A percentile compares a stretch with the other conserved stretches of the same genome.
These are phyloP conservation scores for Anadara kagoshimensis DNA, from an alignment of 1,140 invertebrate species.

Conservation along the genomic window DNA sequence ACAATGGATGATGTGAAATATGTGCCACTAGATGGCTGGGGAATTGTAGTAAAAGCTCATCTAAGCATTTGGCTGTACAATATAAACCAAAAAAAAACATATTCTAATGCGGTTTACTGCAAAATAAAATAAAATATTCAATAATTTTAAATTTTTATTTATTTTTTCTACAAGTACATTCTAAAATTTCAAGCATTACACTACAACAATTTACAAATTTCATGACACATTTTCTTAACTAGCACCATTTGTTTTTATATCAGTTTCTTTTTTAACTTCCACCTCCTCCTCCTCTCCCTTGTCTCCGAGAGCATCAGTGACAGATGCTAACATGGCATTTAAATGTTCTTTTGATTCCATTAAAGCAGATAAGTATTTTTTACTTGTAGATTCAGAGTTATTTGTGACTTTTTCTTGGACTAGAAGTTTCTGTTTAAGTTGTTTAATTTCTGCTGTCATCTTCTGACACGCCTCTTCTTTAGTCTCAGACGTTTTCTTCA, in stretches of 20 bases:
- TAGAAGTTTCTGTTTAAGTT: slow-evolving; percentile 45
- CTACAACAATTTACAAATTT: too few relatives aligned
- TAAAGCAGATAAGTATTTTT: slow-evolving; percentile 54
- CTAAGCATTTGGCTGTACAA: too few relatives aligned
- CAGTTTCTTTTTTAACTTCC: slow-evolving; percentile 1
- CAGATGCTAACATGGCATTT: slow-evolving; percentile 38
- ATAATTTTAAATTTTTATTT: too few relatives aligned
- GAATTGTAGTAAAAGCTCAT: too few relatives aligned
- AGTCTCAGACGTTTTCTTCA: slow-evolving; percentile 47
- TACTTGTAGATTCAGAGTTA: slow-evolving; percentile 48
- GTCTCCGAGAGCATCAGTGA: slow-evolving; percentile 42
- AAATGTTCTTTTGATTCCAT: slow-evolving; percentile 47
- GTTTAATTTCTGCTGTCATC: slow-evolving; percentile 48
- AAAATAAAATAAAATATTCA: too few relatives aligned
- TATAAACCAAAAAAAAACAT: too few relatives aligned
- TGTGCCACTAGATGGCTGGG: too few relatives aligned
- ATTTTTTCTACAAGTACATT: too few relatives aligned
- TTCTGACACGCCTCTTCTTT: slow-evolving; percentile 49
- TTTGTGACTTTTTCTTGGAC: slow-evolving; percentile 47
- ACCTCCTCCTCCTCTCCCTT: slow-evolving; percentile 28
- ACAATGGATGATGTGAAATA: too few relatives aligned
- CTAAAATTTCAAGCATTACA: too few relatives aligned
- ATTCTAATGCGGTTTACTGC: too few relatives aligned
- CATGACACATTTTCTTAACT: too few relatives aligned
- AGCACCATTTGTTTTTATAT: not conserved